phyloP scores from a whole-genome alignment of 2,113 vertebrate species.

The Heliornis fulica region DNA sequence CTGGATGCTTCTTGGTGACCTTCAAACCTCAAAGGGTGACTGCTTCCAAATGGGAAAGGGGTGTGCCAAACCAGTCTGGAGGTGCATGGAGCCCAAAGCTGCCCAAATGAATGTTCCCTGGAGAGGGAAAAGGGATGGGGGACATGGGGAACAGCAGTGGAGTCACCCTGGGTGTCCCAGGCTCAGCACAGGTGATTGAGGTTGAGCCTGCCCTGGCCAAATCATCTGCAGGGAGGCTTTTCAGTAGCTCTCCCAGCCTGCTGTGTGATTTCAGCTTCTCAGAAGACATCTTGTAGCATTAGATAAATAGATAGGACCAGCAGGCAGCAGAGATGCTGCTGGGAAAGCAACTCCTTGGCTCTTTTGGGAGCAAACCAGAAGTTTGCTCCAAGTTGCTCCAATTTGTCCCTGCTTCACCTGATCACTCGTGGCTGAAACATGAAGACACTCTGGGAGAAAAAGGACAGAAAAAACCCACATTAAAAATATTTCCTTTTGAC shows the following conservation, averaged over 20 bases:
- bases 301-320: not conserved
- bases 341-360: not conserved
- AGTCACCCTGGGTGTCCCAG: not conserved
- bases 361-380: not conserved
- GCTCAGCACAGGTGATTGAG: not conserved
- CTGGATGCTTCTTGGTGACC: not conserved
- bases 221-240: not conserved
- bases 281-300: not conserved
- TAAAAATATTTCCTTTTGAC: not conserved
- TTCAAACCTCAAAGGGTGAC: not conserved
- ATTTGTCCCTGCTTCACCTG: not conserved
- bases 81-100: not conserved
- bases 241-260: not conserved
- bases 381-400: rapidly evolving
- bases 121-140: no score
- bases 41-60: not conserved
- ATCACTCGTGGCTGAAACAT: rapidly evolving
- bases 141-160: rapidly evolving
- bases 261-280: not conserved
- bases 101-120: not conserved
- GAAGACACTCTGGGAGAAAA: not conserved
- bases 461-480: not conserved
- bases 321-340: not conserved
- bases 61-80: not conserved
- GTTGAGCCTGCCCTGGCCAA: not conserved